Percentiles rank a stretch among this genome's conserved stretches.
phyloP scores from a whole-genome alignment of 2,888 invertebrate genomes.

The Ennomos fuscantarius region DNA sequence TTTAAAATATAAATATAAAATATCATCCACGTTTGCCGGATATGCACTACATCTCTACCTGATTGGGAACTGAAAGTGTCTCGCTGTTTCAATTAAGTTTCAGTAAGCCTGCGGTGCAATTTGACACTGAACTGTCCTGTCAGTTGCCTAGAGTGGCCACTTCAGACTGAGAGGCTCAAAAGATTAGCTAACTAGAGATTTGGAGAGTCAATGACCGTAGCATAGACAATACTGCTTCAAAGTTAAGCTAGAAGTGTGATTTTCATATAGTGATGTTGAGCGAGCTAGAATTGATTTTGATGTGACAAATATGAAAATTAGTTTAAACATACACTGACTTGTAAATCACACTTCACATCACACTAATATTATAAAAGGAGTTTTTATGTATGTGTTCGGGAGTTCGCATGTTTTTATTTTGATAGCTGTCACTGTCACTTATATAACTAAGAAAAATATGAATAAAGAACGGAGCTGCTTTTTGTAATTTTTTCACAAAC shows the following conservation, averaged over 20 bases:
- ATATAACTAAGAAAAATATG: no score
- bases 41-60: slow-evolving; percentile 12
- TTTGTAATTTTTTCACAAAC: no score
- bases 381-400: no score
- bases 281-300: background rate
- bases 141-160: slow-evolving; percentile 22
- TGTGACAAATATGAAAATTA: no score
- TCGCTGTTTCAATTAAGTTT: slow-evolving; percentile 30
- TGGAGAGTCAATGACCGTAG: slow-evolving; percentile 14
- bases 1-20: no score
- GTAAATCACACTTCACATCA: no score
- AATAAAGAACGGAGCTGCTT: no score
- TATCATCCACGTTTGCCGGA: slow-evolving; percentile 1
- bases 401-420: no score
- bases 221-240: slow-evolving; percentile 15
- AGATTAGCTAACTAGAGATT: slow-evolving; percentile 25
- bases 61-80: slow-evolving; percentile 29
- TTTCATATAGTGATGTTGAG: slow-evolving; percentile 1
- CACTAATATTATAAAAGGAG: no score
- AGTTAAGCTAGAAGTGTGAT: slow-evolving; percentile 9
- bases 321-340: no score
- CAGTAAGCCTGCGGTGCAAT: slow-evolving; percentile 29
- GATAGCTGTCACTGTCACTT: no score
- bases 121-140: slow-evolving; percentile 28
- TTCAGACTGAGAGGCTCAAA: slow-evolving; percentile 25